Evolutionary conservation across 1,140 invertebrate genomes (phyloP).

Genomic region (Scaptomyza pallida): DNA sequence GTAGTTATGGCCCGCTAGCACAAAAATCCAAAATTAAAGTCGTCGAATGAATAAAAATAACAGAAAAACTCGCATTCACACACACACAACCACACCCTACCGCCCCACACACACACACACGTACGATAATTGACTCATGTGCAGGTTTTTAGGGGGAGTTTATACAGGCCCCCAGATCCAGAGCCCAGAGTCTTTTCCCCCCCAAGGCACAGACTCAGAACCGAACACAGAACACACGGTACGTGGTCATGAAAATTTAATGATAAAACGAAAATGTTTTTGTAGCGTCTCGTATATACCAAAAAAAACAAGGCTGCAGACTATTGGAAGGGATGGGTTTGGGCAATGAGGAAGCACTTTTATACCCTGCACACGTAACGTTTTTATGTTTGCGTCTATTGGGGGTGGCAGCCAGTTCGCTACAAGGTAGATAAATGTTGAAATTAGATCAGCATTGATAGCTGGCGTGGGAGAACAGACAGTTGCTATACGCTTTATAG

Average conservation of each 20-base stretch:
- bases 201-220: constrained; percentile 37
- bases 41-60: constrained; percentile 60
- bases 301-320: too few species aligned
- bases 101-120: constrained; percentile 36
- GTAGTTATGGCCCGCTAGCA: constrained; percentile 34
- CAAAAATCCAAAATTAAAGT: constrained; percentile 75
- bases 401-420: constrained; percentile 47
- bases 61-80: constrained; percentile 25
- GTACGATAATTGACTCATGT: constrained; percentile 76
- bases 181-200: not conserved
- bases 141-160: constrained; percentile 36
- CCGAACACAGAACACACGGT: constrained; percentile 21
- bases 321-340: constrained; percentile 4
- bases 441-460: constrained; percentile 77
- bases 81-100: too few species aligned
- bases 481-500: not conserved
- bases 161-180: constrained; percentile 5
- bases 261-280: constrained; percentile 82
- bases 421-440: constrained; percentile 71
- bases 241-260: constrained; percentile 81
- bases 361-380: constrained; percentile 68
- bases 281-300: constrained; percentile 60
- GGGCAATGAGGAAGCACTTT: constrained; percentile 26
- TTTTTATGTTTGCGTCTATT: constrained; percentile 54
- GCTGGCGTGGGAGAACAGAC: constrained; percentile 27